phyloP scores from a whole-genome alignment of 2,888 invertebrate species.

The Scaptomyza caliginosa region DNA sequence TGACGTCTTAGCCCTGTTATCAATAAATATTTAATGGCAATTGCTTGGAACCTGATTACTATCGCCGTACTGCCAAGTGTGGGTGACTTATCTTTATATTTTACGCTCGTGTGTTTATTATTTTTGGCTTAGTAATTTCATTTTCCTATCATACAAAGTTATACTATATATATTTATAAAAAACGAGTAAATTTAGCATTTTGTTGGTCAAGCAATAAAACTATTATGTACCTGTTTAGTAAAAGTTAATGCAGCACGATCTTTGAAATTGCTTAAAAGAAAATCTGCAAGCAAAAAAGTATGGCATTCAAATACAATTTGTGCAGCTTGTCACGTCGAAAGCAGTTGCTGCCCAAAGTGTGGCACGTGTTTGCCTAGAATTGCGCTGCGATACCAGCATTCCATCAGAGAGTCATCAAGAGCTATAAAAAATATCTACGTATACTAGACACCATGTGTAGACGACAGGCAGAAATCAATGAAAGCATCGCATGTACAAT shows the following conservation, averaged over 20 bases:
- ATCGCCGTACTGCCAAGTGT: constrained; percentile 3
- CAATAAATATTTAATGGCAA: constrained; percentile 18
- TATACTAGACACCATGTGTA: constrained; percentile 17
- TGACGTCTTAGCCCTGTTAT: constrained; percentile 41
- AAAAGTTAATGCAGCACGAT: constrained; percentile 13
- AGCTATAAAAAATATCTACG: background rate
- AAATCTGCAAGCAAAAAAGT: background rate
- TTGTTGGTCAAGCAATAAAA: too few species aligned
- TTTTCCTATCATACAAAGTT: background rate
- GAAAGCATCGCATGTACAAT: constrained; percentile 14
- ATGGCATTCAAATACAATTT: constrained; percentile 32
- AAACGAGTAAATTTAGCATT: too few species aligned
- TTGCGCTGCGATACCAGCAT: constrained; percentile 9
- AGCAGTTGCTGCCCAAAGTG: constrained; percentile 17
- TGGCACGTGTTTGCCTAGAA: constrained; percentile 50
- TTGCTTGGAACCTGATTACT: constrained; percentile 27
- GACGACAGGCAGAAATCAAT: constrained; percentile 22
- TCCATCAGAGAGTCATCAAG: constrained; percentile 7
- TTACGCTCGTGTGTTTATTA: background rate
- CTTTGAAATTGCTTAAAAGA: background rate
- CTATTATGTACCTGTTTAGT: constrained; percentile 11
- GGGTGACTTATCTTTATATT: constrained; percentile 21
- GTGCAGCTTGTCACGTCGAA: constrained; percentile 47
- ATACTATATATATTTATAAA: too few species aligned
- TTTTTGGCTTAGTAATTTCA: background rate